Conservation (phyloP, 1,140 invertebrate genomes). For the Drosophila erecta region DNA sequence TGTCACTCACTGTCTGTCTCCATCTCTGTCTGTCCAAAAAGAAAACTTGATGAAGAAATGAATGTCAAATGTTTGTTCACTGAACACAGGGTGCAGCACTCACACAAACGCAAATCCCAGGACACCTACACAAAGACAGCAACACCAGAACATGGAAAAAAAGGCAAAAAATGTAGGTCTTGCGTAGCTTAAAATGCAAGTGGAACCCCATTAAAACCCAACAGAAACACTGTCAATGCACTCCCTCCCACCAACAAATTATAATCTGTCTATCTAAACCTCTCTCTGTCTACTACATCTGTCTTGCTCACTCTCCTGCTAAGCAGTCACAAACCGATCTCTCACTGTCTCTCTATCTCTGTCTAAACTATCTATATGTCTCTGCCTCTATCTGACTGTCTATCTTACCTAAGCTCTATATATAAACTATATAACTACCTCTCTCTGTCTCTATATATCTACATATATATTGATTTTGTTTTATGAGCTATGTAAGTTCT, state of each 20-base stretch:
- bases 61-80: constrained; percentile 80
- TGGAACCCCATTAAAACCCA: constrained; percentile 38
- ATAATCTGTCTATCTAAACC: constrained; percentile 42
- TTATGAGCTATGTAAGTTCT: constrained; percentile 78
- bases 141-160: constrained; percentile 14
- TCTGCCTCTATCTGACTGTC: constrained; percentile 55
- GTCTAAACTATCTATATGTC: constrained; percentile 31
- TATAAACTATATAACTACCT: constrained; percentile 40
- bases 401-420: constrained; percentile 63
- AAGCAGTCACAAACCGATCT: constrained; percentile 41
- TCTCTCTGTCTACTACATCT: constrained; percentile 37
- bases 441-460: constrained; percentile 40
- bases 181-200: constrained; percentile 58
- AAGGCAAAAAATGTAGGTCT: constrained; percentile 38
- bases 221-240: constrained; percentile 29
- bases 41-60: constrained; percentile 44
- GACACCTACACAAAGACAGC: constrained; percentile 11
- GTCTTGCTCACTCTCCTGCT: constrained; percentile 65
- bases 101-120: constrained; percentile 21
- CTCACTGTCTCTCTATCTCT: constrained; percentile 28
- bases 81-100: constrained; percentile 69
- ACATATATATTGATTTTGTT: constrained; percentile 75
- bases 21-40: constrained; percentile 32
- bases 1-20: constrained; percentile 37
- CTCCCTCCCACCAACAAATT: constrained; percentile 28